Base-by-base conservation (phyloP, 2,888 invertebrate species). In the Eupithecia exiguata region DNA sequence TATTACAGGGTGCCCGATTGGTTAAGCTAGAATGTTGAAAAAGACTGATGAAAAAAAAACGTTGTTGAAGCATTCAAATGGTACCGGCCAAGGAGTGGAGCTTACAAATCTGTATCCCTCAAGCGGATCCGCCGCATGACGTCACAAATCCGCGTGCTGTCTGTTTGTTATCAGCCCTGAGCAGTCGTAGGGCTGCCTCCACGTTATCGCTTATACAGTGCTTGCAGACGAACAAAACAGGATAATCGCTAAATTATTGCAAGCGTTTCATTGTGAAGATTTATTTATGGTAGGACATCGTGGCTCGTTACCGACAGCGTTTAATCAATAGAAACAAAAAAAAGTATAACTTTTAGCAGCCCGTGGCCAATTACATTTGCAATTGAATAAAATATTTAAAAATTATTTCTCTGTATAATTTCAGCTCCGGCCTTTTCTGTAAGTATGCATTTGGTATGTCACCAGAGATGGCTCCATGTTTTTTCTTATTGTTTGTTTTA, bases 91-190 rank as follows among this genome's bases (percentile, higher is more conserved):
- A 35, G 18, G 30, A 62, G 18, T 62, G 35, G 18, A 35, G 16
- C 35, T 62, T 35, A 62, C 62, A 62, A 62, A 62, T 62, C 62
- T 35, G 35, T 4, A 6, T 7, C 35, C 49, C 35, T 62, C 62
- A 1, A 16, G n/a, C 18, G 35, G 62, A 62, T 69, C 40, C 70
- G 25, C 43, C 92, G 92, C 92, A 88, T 93, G 94, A 93, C 89
- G 94, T 89, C 93, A 91, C 93, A 92, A 95, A 94, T 92, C 94
- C 94, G 93, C 93, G 92, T 94, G 91, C 92, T 92, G 92, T 91
- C 91, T 93, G 92, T 93, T 92, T 93, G 93, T 94, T 95, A 95
- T 95, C 94, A 92, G 93, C 90, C 87, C 85, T 88, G 90, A 88
- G 93, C 94, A 94, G 89, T 91, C 92, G 25, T 84, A 90, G 90